Base-by-base conservation (phyloP, 2,797 vertebrate genomes). In the Brachyrhaphis roseni region DNA sequence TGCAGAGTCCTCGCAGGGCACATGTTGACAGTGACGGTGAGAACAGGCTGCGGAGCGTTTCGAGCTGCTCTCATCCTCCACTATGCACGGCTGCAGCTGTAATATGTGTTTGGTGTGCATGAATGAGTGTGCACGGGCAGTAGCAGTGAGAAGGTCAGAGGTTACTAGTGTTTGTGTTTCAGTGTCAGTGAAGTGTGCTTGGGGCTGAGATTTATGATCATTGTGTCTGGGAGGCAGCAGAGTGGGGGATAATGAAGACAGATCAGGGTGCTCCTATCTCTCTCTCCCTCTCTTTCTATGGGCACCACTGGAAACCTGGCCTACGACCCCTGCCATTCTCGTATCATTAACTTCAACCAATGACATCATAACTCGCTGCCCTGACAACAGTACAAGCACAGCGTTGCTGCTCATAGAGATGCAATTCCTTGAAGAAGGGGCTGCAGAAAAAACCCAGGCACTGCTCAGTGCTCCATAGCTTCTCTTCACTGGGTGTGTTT, bases 111-210 rank as follows among this genome's bases (percentile, higher is more conserved):
- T 84, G 86, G 86, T 83, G 91, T 89, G 93, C 89, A 86, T 90
- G 92, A 86, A 88, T 90, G 87, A 92, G 90, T 81, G 90, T 87
- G 91, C 64, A 85, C 82, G 88, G 86, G 93, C 93, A 95, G 95
- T 94, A 95, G 95, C 95, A 94, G 92, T 66, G 79, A 93, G 86
- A 84, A 89, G 95, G 95, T 96, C 95, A 95, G 90, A 92, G 95
- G 96, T 96, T 91, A 96, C 93, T 90, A 94, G 94, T 96, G 96
- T 96, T 96, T 96, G 95, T 96, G 95, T 96, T 96, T 95, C 94
- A 92, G 94, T 96, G 95, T 96, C 96, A 96, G 95, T 93, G 94
- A 94, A 96, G 96, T 95, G 96, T 95, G 95, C 94, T 95, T 88
- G 91, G 92, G 93, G 92, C 91, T 87, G 93, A 96, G 95, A 96